Evolutionary conservation across 2,797 vertebrate genomes (phyloP).

Genomic region (Petrocephalus sullivani): DNA sequence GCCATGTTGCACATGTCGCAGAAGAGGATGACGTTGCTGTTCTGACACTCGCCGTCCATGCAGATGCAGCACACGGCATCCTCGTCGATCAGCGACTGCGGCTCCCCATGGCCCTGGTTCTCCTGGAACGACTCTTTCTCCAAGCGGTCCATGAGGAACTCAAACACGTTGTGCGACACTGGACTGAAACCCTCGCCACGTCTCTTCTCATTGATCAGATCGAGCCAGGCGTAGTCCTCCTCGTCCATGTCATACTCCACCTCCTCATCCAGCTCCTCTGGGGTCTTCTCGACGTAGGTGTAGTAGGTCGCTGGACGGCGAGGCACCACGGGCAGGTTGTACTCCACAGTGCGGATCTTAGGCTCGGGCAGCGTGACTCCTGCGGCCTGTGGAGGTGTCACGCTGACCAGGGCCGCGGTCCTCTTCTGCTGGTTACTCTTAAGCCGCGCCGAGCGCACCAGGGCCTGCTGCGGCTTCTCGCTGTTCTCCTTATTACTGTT

Average conservation of each 20-base stretch:
- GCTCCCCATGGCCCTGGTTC: constrained; percentile 82
- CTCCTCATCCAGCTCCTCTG: constrained; percentile 90
- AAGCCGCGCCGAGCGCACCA: constrained; percentile 74
- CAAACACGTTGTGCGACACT: constrained; percentile 89
- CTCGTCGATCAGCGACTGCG: constrained; percentile 80
- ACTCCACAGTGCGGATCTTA: constrained; percentile 85
- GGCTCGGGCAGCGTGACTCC: constrained; percentile 78
- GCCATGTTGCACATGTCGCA: constrained; percentile 92
- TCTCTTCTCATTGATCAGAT: constrained; percentile 86
- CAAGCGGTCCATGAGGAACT: constrained; percentile 92
- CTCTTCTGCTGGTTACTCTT: constrained; percentile 85
- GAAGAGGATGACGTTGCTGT: constrained; percentile 93
- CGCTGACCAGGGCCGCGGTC: constrained; percentile 59
- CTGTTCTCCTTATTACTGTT: constrained; percentile 98
- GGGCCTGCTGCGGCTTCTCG: constrained; percentile 75
- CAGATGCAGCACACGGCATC: constrained; percentile 95
- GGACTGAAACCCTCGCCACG: constrained; percentile 79
- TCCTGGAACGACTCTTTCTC: constrained; percentile 90
- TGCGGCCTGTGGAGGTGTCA: constrained; percentile 55
- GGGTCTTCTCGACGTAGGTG: constrained; percentile 81
- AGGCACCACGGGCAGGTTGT: constrained; percentile 85
- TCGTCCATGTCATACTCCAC: constrained; percentile 98
- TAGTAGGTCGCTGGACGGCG: constrained; percentile 75
- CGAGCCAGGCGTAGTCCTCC: constrained; percentile 94
- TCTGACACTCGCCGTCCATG: constrained; percentile 89